phyloP scores from a whole-genome alignment of 1,140 invertebrate genomes.

The Lerema accius region DNA sequence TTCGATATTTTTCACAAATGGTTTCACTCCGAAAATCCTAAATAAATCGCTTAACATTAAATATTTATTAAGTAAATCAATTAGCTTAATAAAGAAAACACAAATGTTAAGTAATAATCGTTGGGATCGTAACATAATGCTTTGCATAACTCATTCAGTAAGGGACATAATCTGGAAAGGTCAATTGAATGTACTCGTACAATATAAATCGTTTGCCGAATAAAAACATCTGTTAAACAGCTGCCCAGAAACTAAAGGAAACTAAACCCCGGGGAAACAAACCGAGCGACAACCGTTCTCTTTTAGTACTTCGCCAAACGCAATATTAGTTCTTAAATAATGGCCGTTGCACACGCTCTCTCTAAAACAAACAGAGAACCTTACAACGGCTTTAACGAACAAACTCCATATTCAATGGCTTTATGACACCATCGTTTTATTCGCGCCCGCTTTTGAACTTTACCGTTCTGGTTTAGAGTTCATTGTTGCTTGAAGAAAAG shows the following conservation, averaged over 20 bases:
- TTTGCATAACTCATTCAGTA: too few species aligned
- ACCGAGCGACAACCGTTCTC: conserved; percentile 10
- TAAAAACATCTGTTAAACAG: conserved; percentile 9
- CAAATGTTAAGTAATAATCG: too few species aligned
- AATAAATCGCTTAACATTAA: too few species aligned
- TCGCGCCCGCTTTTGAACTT: conserved; percentile 4
- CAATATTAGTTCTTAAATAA: conserved; percentile 31
- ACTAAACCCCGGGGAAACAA: neutral
- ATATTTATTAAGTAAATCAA: too few species aligned
- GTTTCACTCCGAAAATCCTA: too few species aligned
- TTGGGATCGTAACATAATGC: too few species aligned
- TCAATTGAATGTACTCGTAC: neutral
- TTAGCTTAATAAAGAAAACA: too few species aligned
- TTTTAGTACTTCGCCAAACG: conserved; percentile 22
- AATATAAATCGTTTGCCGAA: conserved; percentile 9
- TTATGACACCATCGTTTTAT: conserved; percentile 7
- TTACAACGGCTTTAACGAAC: conserved; percentile 31
- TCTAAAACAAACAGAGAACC: conserved; percentile 28
- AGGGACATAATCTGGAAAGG: too few species aligned
- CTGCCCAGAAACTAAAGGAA: conserved; percentile 8
- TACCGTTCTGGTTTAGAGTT: conserved; percentile 3
- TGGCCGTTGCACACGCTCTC: conserved; percentile 23
- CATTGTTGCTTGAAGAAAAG: neutral
- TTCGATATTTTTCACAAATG: too few species aligned
- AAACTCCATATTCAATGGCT: conserved; percentile 30